A percentile compares a stretch with the other conserved stretches of the same genome.
Evolutionary conservation across 2,888 invertebrate species (phyloP).

Genomic region (Rhogogaster chlorosoma): DNA sequence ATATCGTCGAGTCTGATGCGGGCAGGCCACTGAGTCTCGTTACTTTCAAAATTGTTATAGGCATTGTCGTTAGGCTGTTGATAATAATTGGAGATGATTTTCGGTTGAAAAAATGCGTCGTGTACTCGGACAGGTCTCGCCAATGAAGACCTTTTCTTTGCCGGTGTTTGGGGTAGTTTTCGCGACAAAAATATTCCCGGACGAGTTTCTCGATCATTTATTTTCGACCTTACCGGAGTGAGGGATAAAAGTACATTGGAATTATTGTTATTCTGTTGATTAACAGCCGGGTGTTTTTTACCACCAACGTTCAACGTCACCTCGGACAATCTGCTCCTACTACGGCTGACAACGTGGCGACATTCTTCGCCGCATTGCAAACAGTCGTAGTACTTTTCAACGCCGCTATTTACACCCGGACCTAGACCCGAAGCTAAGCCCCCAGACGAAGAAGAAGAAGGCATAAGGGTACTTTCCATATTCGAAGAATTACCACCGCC

Average conservation of each 20-base stretch:
- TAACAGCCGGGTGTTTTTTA: constrained; percentile 65
- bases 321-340: neutral
- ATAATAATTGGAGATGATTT: constrained; percentile 53
- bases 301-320: neutral
- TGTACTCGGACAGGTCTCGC: constrained; percentile 73
- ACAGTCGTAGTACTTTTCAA: constrained; percentile 75
- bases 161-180: constrained; percentile 64
- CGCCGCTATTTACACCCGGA: constrained; percentile 47
- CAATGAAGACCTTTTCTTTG: constrained; percentile 71
- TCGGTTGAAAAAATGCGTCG: constrained; percentile 69
- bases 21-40: constrained; percentile 64
- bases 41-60: constrained; percentile 36
- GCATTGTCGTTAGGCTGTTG: constrained; percentile 46
- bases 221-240: neutral
- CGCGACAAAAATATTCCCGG: neutral
- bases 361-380: constrained; percentile 74
- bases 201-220: neutral
- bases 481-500: constrained; percentile 50
- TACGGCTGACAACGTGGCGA: constrained; percentile 65
- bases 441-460: constrained; percentile 67
- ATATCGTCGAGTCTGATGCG: constrained; percentile 71
- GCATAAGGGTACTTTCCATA: constrained; percentile 67
- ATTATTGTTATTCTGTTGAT: constrained; percentile 64
- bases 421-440: neutral
- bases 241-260: neutral